Evolutionary conservation across 1,140 invertebrate species (phyloP), one percentile per base, ranked within the genome.

Genomic region (Drosophila arizonae): DNA sequence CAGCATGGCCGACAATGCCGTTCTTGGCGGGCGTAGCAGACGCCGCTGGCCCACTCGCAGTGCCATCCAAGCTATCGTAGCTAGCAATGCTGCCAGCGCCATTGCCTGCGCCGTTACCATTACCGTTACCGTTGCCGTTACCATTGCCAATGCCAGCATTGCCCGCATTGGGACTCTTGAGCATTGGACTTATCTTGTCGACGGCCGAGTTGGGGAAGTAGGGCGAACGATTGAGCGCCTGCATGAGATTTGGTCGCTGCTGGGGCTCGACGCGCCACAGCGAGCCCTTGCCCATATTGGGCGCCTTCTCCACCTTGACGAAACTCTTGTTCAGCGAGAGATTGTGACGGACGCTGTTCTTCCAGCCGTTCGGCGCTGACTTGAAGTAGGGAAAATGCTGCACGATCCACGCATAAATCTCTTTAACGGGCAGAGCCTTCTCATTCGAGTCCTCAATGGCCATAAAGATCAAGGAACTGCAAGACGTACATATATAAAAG

Each of bases 391-490:
- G 98, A 93, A 99, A 99, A 92, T 99, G 97, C 76, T 97, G 95
- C 76, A 98, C 93, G 71, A 99, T 99, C 98, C 98, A 99, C n/a
- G 97, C 95, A 90, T 99, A 99, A 77, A 99, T 99, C 91, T 99
- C 98, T 90, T 98, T 98, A 0, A 99, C 98, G 2, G 97, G 97
- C 61, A 98, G 90, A 6, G 97, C 97, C 91, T 98, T 96, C 48
- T 95, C 94, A 4, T 95, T 94, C 0, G 97, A 97, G 75, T 97
- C 96, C 92, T 99, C 97, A 75, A 99, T 98, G 17, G 98, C 97
- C 97, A 99, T 98, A 93, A 99, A 99, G 81, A 99, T 99, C 39
- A 99, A 94, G 92, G 97, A 98, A 71, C 97, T 98, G 92, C 97
- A 98, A 64, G 5, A 1, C 0, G 30, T 8, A 1, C 0, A 5